Evolutionary conservation across 2,888 invertebrate species (phyloP).

Genomic region (Apamea epomidion): DNA sequence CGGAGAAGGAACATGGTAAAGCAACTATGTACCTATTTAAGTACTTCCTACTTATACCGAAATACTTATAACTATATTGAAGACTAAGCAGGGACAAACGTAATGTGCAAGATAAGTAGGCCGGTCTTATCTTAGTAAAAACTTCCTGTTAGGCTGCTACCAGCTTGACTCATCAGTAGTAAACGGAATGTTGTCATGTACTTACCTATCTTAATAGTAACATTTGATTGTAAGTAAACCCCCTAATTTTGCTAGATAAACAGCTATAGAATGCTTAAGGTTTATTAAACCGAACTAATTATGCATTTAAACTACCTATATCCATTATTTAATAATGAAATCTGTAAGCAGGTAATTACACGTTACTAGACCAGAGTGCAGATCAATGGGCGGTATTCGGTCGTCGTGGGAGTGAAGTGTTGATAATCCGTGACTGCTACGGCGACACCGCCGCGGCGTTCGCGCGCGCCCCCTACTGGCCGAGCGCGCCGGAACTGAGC

Average conservation of each 20-base stretch:
- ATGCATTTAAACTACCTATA: neutral
- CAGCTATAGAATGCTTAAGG: neutral
- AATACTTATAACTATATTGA: neutral
- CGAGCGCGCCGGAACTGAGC: conserved; percentile 68
- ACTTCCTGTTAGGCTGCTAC: conserved; percentile 26
- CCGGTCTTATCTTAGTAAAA: conserved; percentile 37
- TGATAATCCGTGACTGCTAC: conserved; percentile 71
- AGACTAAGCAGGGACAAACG: conserved; percentile 23
- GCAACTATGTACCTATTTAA: neutral
- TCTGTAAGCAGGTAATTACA: conserved; percentile 64
- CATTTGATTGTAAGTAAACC: neutral
- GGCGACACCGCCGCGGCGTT: conserved; percentile 71
- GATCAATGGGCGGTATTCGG: conserved; percentile 74
- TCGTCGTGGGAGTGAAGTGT: conserved; percentile 71
- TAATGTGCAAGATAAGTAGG: conserved; percentile 40
- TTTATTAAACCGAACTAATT: conserved; percentile 2
- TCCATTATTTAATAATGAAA: neutral
- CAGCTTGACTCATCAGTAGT: conserved; percentile 45
- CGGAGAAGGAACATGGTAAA: conserved; percentile 60
- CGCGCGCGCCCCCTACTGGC: conserved; percentile 75
- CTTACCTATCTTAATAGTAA: conserved; percentile 14
- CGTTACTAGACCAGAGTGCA: conserved; percentile 66
- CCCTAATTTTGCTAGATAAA: neutral
- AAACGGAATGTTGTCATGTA: conserved; percentile 15
- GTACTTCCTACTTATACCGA: neutral